Conservation (phyloP, 2,888 invertebrate genomes). For the Trissolcus japonicus region DNA sequence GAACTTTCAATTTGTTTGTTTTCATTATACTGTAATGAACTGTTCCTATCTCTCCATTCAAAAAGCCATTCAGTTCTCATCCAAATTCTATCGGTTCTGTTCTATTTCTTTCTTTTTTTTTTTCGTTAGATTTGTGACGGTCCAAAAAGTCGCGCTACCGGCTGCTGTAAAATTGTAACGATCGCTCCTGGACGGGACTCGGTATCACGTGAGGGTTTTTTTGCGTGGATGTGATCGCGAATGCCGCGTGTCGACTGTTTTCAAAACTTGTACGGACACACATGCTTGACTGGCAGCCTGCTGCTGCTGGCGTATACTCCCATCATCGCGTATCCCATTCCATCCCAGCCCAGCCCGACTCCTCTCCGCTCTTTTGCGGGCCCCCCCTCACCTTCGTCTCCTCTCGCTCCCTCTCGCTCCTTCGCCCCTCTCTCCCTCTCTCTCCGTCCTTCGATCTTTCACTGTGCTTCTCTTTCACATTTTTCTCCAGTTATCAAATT, state of each 20-base stretch:
- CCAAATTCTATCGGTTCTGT: too few species aligned
- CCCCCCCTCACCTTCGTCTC: slow-evolving; percentile 13
- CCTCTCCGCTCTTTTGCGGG: slow-evolving; percentile 36
- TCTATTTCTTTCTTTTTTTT: too few species aligned
- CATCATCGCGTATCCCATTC: slow-evolving; percentile 48
- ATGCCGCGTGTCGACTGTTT: slow-evolving; percentile 75
- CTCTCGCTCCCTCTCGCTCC: slow-evolving; percentile 10
- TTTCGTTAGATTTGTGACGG: too few species aligned
- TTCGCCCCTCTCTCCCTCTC: neutral
- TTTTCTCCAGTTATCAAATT: slow-evolving; percentile 39
- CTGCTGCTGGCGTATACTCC: slow-evolving; percentile 46
- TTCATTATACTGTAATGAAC: too few species aligned
- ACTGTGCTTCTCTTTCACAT: neutral
- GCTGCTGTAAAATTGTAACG: neutral
- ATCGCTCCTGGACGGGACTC: neutral
- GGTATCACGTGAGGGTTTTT: slow-evolving; percentile 35
- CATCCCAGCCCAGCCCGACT: slow-evolving; percentile 40
- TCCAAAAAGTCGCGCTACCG: too few species aligned
- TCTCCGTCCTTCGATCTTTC: slow-evolving; percentile 1
- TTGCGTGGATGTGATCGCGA: slow-evolving; percentile 60
- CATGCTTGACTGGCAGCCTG: slow-evolving; percentile 51
- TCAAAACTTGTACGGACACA: slow-evolving; percentile 59
- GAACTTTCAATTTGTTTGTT: too few species aligned
- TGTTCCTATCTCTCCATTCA: too few species aligned
- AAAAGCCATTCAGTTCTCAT: too few species aligned